Percentiles rank a stretch among this genome's conserved stretches.
phyloP scores from a whole-genome alignment of 2,113 vertebrate species.

The Tretioscincus oriximinensis region DNA sequence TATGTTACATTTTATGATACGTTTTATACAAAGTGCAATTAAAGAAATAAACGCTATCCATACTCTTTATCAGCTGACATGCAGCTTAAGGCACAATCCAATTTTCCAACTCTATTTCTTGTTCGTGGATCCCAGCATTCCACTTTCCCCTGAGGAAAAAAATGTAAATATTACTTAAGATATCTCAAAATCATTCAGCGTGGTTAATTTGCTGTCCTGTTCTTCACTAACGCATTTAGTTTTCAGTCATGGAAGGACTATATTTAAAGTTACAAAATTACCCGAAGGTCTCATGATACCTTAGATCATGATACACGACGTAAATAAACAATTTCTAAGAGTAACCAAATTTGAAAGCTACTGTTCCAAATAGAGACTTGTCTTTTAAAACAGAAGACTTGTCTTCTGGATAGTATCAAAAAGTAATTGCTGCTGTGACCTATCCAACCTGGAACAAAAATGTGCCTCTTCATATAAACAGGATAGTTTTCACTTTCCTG shows the following conservation, averaged over 20 bases:
- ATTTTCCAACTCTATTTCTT: slow-evolving; percentile 81
- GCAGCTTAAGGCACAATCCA: slow-evolving; percentile 92
- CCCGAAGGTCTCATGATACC: too few relatives aligned
- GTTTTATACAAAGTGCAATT: background rate
- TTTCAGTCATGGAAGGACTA: background rate
- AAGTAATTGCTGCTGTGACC: background rate
- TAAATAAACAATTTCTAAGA: background rate
- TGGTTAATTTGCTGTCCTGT: background rate
- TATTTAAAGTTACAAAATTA: background rate
- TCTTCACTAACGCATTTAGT: background rate
- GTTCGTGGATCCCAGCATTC: slow-evolving; percentile 97
- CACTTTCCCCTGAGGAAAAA: slow-evolving; percentile 82
- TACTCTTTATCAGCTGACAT: slow-evolving; percentile 88
- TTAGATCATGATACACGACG: background rate
- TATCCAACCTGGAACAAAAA: background rate
- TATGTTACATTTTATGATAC: background rate
- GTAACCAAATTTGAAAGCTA: background rate
- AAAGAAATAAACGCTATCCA: slow-evolving; percentile 54
- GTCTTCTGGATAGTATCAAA: background rate
- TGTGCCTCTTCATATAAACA: too few relatives aligned
- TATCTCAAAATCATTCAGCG: background rate
- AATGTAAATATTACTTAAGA: slow-evolving; percentile 16
- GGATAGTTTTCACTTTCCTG: background rate
- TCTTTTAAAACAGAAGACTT: background rate
- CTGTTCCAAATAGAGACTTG: too few relatives aligned